Base-by-base conservation (phyloP, 2,797 vertebrate species). In the Enteromius radiatus region DNA sequence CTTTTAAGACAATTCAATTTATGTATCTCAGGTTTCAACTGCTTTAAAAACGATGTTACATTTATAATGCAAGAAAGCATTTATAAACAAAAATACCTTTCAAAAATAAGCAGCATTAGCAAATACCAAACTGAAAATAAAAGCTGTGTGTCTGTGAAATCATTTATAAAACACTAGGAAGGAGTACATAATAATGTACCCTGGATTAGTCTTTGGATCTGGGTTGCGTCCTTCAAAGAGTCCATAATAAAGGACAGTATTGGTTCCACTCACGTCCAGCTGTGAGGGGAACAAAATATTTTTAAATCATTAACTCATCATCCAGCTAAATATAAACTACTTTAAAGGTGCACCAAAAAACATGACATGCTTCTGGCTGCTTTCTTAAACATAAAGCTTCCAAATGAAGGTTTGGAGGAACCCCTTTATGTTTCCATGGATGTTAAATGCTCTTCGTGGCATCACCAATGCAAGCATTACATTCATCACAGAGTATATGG, bases 121-220 rank as follows among this genome's bases (percentile, higher is more conserved):
- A 17, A 80, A 71, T 47, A 47, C 19, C 45, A 45, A 31, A 70
- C 33, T 31, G 0, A 9, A 75, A 5, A 47, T 6, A 21, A 45
- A 36, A 41, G 9, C 26, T 7, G 0, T 49, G 11, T 14, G 31
- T 64, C 43, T 67, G 3, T 3, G 4, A 23, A 36, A 45, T 94
- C 84, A 95, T 75, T 94, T 95, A 87, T 94, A 95, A 88, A 95
- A 95, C 86, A 95, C 74, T 0, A 96, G 92, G 80, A 94, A 95
- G 26, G 95, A 96, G 0, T 90, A 92, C 94, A 96, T 95, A 80
- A 92, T 90, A 86, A 96, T 94, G 88, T 93, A 92, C 3, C 95
- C 95, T 0, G 95, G 94, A 19, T 91, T 38, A 31, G 84, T 80
- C 10, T 90, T 63, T 0, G 95, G 95, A 74, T 93, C 86, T 0